A percentile compares a stretch with the other conserved stretches of the same genome.
Conservation (phyloP, 2,888 invertebrate species). For the Sussaba pulchella region DNA sequence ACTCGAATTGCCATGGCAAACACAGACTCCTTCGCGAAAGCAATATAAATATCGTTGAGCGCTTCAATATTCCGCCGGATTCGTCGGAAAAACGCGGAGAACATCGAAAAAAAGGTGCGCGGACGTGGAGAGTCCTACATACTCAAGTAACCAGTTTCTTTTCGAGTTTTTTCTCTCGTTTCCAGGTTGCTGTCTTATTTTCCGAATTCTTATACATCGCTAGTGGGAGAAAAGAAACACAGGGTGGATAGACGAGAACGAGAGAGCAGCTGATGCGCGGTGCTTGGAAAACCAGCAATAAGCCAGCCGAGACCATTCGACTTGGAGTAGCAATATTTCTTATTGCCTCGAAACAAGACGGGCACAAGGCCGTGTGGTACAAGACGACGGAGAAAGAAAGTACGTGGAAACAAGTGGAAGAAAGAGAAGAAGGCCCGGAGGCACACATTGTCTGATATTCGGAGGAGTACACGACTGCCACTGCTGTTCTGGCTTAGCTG, state of each 20-base stretch:
- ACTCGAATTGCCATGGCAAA: conserved; percentile 32
- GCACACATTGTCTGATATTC: conserved; percentile 57
- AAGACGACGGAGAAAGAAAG: conserved; percentile 42
- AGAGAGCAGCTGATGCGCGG: conserved; percentile 8
- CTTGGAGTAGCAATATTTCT: conserved; percentile 79
- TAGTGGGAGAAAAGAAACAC: conserved; percentile 32
- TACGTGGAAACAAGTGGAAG: conserved; percentile 43
- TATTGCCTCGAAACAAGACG: conserved; percentile 72
- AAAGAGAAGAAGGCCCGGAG: conserved; percentile 32
- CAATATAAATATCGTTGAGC: conserved; percentile 58
- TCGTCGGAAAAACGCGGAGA: neutral
- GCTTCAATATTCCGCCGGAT: conserved; percentile 23
- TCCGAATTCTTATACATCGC: conserved; percentile 32
- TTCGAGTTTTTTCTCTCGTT: conserved; percentile 37
- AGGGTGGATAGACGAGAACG: conserved; percentile 1
- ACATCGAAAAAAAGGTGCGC: neutral
- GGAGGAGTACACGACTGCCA: conserved; percentile 40
- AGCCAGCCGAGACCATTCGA: conserved; percentile 73
- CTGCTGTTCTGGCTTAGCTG: conserved; percentile 15
- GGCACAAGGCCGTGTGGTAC: conserved; percentile 65
- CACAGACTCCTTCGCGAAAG: conserved; percentile 42
- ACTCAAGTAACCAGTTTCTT: conserved; percentile 19
- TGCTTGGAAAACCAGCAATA: conserved; percentile 70
- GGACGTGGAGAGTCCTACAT: conserved; percentile 4
- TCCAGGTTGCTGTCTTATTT: neutral